Evolutionary conservation across 2,113 vertebrate species (phyloP).

Genomic region (Pluvialis apricaria): DNA sequence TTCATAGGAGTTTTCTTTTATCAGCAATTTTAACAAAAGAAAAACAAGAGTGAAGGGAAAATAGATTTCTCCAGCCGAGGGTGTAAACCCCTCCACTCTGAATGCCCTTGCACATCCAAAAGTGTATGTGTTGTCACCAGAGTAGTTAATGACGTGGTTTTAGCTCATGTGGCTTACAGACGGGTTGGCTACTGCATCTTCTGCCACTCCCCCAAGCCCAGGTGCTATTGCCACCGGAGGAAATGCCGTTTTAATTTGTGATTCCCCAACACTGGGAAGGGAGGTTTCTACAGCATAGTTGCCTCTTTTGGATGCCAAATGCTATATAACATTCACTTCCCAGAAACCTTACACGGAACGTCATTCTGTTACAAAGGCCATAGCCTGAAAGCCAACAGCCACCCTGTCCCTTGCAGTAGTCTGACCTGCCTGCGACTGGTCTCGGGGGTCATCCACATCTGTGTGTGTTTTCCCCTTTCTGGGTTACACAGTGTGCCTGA

Average conservation of each 20-base stretch:
- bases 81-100: neutral
- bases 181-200: neutral
- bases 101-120: neutral
- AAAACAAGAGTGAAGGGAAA: neutral
- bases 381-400: neutral
- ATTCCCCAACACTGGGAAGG: neutral
- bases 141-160: neutral
- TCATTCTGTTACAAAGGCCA: neutral
- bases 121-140: neutral
- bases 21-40: neutral
- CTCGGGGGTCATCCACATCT: neutral
- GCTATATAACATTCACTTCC: neutral
- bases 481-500: neutral
- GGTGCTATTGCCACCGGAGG: neutral
- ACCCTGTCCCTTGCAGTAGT: neutral
- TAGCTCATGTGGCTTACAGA: neutral
- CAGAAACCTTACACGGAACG: neutral
- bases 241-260: neutral
- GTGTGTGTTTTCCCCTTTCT: neutral
- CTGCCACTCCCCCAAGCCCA: neutral
- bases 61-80: neutral
- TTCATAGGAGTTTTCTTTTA: neutral
- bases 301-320: neutral
- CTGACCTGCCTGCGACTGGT: neutral
- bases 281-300: neutral